Evolutionary conservation across 2,888 invertebrate species (phyloP).

Genomic region (Andrena dorsata): DNA sequence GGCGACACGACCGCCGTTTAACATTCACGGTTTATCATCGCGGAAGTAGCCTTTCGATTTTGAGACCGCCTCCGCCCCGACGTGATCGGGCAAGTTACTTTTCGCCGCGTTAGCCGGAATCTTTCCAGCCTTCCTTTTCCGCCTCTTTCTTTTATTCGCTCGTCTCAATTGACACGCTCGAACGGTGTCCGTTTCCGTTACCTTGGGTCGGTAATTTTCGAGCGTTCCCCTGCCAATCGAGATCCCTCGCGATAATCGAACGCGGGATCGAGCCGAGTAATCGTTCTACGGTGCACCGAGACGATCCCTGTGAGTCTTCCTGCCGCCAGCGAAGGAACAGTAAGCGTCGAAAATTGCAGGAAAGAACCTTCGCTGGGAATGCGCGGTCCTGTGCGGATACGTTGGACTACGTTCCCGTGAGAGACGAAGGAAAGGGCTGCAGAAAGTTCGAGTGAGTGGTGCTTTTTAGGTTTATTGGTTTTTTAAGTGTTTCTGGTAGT

Average conservation of each 20-base stretch:
- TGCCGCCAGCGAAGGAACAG: neutral
- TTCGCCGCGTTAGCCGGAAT: neutral
- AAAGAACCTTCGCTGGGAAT: conserved; percentile 55
- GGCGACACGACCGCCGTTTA: neutral
- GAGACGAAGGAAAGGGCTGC: conserved; percentile 12
- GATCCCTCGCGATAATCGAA: neutral
- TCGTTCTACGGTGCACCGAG: neutral
- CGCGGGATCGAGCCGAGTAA: neutral
- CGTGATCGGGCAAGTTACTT: neutral
- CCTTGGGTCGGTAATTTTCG: conserved; percentile 27
- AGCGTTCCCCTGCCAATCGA: neutral
- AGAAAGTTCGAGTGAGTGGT: conserved; percentile 39
- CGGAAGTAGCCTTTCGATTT: conserved; percentile 25
- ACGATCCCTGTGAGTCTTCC: neutral
- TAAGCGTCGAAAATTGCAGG: conserved; percentile 48
- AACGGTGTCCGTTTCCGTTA: conserved; percentile 8
- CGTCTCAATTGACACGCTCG: neutral
- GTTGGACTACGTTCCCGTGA: conserved; percentile 33
- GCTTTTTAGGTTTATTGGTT: no score
- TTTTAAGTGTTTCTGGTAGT: neutral
- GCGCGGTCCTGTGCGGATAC: conserved; percentile 57
- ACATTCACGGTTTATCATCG: conserved; percentile 5
- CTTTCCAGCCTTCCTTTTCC: neutral
- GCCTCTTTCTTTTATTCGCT: neutral
- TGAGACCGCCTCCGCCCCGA: conserved; percentile 2